phyloP scores from a whole-genome alignment of 1,140 invertebrate species.

The Ceratosolen solmsi region DNA sequence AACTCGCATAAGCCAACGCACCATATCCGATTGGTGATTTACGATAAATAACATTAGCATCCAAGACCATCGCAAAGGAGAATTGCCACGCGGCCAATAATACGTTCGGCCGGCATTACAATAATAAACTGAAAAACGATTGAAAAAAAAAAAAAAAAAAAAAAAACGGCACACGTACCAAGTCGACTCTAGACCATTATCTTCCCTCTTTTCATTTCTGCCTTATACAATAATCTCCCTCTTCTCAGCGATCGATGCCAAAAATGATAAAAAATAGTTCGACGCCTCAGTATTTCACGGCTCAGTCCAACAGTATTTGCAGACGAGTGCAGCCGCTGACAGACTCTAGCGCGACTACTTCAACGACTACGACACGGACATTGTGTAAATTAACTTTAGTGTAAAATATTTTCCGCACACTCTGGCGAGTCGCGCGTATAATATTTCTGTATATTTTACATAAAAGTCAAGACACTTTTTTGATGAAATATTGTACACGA shows the following conservation, averaged over 20 bases:
- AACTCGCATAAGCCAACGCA: too few relatives aligned
- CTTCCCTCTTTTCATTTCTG: background rate
- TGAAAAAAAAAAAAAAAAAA: too few relatives aligned
- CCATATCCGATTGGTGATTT: too few relatives aligned
- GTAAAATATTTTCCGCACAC: background rate
- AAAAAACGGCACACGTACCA: background rate
- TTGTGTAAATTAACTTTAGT: conserved; percentile 3
- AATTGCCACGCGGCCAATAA: too few relatives aligned
- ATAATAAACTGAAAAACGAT: background rate
- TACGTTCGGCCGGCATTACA: too few relatives aligned
- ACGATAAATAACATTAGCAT: too few relatives aligned
- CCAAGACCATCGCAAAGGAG: too few relatives aligned
- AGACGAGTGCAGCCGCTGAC: background rate
- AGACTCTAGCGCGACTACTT: too few relatives aligned
- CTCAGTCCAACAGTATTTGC: background rate
- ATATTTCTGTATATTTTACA: background rate
- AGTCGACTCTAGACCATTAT: too few relatives aligned
- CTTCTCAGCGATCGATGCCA: background rate
- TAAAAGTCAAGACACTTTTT: conserved; percentile 4
- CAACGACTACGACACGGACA: background rate
- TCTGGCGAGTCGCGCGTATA: background rate
- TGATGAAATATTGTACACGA: background rate
- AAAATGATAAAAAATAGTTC: conserved; percentile 4
- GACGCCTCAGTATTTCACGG: background rate
- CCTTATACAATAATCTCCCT: background rate